Base-by-base conservation (phyloP, 1,140 invertebrate species). In the Contarinia nasturtii region DNA sequence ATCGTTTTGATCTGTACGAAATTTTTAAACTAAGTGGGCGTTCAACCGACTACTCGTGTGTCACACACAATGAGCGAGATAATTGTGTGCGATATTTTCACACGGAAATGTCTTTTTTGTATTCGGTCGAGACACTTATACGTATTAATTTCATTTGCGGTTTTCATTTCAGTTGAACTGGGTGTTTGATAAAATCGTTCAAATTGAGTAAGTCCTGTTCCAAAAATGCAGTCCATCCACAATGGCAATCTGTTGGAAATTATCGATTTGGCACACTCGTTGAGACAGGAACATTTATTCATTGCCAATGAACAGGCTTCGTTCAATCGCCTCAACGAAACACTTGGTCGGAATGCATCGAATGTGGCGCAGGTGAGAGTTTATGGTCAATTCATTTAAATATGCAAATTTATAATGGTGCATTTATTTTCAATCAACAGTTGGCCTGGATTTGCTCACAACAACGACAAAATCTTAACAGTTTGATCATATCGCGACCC, bases 361-460 rank as follows among this genome's bases (percentile, higher is more conserved):
- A 55, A 54, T 44, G 62, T 63, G 49, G 62, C 60, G 51, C 57
- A 63, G 57, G 59, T 61, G 34, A 43, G 2, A 37, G 14, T 15
- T 40, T 40, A 18, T 40, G 37, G 34, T 36, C n/a, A n/a, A n/a
- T n/a, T n/a, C n/a, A n/a, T n/a, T n/a, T n/a, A n/a, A n/a, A n/a
- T n/a, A n/a, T 36, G 34, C 14, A 40, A 15, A 15, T 40, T 40
- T 10, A 36, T 36, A 10, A 10, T 36, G 8, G 8, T 36, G 8
- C n/a, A 10, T 7, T 7, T 41, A 7, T 41, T 12, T 41, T 7
- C 15, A 18, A 18, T 20, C 14, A 49, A 20, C 79, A 91, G 61
- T 71, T 82, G 52, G 79, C 88, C 22, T 95, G 89, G 86, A 77
- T 93, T 47, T 85, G 82, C 40, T 78, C 83, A 2, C 85, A 91